Percentiles rank a stretch among this genome's conserved stretches.
Evolutionary conservation across 2,797 vertebrate species (phyloP).

Genomic region (Malacoraja senta): DNA sequence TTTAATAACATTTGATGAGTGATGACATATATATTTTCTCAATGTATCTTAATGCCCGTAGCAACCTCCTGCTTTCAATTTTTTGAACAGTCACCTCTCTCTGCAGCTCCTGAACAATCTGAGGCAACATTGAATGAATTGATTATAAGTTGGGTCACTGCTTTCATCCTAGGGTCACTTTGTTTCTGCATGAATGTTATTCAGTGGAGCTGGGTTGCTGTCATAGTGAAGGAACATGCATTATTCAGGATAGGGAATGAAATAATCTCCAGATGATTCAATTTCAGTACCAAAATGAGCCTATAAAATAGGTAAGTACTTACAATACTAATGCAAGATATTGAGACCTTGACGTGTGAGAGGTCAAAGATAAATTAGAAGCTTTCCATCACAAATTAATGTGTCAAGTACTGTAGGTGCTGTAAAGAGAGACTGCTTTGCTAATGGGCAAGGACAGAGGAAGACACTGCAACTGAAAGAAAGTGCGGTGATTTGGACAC

Average conservation of each 20-base stretch:
- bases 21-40: background rate
- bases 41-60: background rate
- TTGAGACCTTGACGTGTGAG: background rate
- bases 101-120: background rate
- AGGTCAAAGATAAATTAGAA: slow-evolving; percentile 25
- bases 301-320: slow-evolving; percentile 29
- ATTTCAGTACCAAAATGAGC: slow-evolving; percentile 27
- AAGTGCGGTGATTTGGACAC: background rate
- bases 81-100: background rate
- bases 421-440: background rate
- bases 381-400: slow-evolving; percentile 16
- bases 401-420: background rate
- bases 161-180: background rate
- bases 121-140: background rate
- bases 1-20: background rate
- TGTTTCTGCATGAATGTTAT: background rate
- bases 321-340: slow-evolving; percentile 31
- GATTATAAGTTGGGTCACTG: slow-evolving; percentile 23
- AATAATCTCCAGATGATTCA: slow-evolving; percentile 25
- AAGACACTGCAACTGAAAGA: background rate
- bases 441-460: slow-evolving; percentile 1
- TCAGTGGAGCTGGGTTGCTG: background rate
- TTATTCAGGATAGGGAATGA: slow-evolving; percentile 26
- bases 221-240: background rate
- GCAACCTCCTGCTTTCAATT: background rate